Evolutionary conservation across 2,888 invertebrate genomes (phyloP), one percentile per base, ranked within the genome.

Genomic region (Caradrina clavipalpis): DNA sequence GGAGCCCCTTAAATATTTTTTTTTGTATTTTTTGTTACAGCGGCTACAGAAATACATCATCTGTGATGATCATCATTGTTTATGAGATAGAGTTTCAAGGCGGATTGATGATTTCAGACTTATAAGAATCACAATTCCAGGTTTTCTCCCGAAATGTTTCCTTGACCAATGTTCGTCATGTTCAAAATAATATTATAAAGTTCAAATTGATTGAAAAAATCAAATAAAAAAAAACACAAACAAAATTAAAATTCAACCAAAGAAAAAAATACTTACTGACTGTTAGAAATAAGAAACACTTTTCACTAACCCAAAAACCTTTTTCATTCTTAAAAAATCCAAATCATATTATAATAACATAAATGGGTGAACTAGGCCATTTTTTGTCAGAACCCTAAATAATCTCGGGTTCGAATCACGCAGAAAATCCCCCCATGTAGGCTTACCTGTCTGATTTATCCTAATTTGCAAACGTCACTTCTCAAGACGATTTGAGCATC

Each of bases 391-490:
- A 75, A 56, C 15, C 35, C 17, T 26, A 50, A 42, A 7, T 19
- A 54, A 72, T 73, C 55, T 72, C 31, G 39, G 50, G 35, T 35
- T n/a, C 35, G 11, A 31, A 74, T 79, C 55, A 19, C 11, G 13
- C 31, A 22, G 45, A 60, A 50, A 73, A 69, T 51, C 42, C 55
- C 7, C 21, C 59, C 21, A 17, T 26, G 21, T 45, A 13, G 13
- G n/a, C 2, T 8, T 64, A 65, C 56, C 55, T 63, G 58, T 45
- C 42, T 26, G 65, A 74, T 35, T 45, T 19, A 31, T 11, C n/a
- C 22, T 69, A 26, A 75, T 80, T 69, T 72, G 45, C 19, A 70
- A 61, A 56, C 39, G 39, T 80, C 11, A 11, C 31, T 8, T 22
- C 45, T 42, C 35, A 39, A 11, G 35, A 54, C 4, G 11, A 50